phyloP scores from a whole-genome alignment of 2,113 vertebrate species.

The Abramis brama region DNA sequence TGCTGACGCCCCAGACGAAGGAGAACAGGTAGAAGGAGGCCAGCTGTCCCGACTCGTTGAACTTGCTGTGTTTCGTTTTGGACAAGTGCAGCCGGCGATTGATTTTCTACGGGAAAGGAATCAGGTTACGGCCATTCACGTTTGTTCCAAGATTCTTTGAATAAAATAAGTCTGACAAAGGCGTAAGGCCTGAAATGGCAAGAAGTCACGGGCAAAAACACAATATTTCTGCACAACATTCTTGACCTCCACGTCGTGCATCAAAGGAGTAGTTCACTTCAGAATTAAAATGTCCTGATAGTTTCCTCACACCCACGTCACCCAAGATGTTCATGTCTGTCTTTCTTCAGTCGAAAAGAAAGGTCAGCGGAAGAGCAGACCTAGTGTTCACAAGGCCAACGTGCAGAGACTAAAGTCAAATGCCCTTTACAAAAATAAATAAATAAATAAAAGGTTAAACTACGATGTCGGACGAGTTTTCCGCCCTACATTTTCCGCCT shows the following conservation, averaged over 20 bases:
- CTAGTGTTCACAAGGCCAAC: no score
- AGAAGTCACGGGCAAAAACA: neutral
- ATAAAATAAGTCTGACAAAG: neutral
- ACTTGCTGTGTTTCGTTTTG: constrained; percentile 87
- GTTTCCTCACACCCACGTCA: no score
- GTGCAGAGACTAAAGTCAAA: no score
- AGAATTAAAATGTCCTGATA: no score
- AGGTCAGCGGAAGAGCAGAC: no score
- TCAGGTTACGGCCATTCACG: neutral
- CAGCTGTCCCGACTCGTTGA: constrained; percentile 85
- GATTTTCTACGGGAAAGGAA: constrained; percentile 77
- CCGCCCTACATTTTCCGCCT: no score
- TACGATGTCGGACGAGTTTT: no score
- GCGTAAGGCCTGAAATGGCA: neutral
- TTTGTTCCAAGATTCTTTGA: neutral
- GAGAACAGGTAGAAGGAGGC: constrained; percentile 84
- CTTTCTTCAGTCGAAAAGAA: no score
- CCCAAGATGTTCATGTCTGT: no score
- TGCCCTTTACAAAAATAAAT: no score
- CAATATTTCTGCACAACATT: neutral
- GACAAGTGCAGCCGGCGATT: constrained; percentile 82
- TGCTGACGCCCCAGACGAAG: constrained; percentile 84
- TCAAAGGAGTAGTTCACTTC: no score
- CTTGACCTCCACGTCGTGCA: neutral
- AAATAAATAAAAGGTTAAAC: no score